These are phyloP conservation scores for Tubulanus polymorphus DNA, from an alignment of 2,888 invertebrate species.

Conservation along the genomic window DNA sequence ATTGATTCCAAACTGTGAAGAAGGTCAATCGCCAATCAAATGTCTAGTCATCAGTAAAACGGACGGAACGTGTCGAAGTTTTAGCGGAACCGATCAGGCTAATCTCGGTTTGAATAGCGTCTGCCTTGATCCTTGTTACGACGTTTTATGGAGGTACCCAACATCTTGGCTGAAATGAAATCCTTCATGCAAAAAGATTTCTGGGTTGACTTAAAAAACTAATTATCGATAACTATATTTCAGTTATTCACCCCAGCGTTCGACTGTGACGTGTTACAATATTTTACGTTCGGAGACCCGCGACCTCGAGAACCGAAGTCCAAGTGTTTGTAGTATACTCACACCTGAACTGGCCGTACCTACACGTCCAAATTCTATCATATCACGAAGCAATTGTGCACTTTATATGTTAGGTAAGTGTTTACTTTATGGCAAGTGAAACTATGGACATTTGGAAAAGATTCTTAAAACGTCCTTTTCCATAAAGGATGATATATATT, in stretches of 20 bases:
- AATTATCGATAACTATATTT: background rate
- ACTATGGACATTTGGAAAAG: too few species aligned
- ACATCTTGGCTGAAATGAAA: background rate
- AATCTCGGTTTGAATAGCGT: slow-evolving; percentile 76
- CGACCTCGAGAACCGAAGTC: slow-evolving; percentile 34
- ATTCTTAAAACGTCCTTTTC: too few species aligned
- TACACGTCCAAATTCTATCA: slow-evolving; percentile 58
- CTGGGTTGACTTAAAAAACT: background rate
- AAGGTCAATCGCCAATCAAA: slow-evolving; percentile 71
- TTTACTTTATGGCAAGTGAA: background rate
- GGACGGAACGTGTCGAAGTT: slow-evolving; percentile 75
- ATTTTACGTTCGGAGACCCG: slow-evolving; percentile 73
- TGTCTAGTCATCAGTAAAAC: slow-evolving; percentile 83
- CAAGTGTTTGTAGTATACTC: slow-evolving; percentile 60
- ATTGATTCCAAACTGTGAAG: slow-evolving; percentile 75
- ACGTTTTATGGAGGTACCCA: slow-evolving; percentile 84
- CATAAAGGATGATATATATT: too few species aligned
- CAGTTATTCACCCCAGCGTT: slow-evolving; percentile 61
- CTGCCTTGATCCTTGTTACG: slow-evolving; percentile 85
- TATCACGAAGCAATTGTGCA: slow-evolving; percentile 80
- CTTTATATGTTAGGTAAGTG: slow-evolving; percentile 72
- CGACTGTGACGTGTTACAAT: slow-evolving; percentile 74
- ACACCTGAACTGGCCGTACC: slow-evolving; percentile 81
- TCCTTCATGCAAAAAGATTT: background rate
- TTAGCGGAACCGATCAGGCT: slow-evolving; percentile 76